These are phyloP conservation scores for Pocillopora verrucosa DNA, from an alignment of 64 coral and sea anemone species.

Conservation along the genomic window DNA sequence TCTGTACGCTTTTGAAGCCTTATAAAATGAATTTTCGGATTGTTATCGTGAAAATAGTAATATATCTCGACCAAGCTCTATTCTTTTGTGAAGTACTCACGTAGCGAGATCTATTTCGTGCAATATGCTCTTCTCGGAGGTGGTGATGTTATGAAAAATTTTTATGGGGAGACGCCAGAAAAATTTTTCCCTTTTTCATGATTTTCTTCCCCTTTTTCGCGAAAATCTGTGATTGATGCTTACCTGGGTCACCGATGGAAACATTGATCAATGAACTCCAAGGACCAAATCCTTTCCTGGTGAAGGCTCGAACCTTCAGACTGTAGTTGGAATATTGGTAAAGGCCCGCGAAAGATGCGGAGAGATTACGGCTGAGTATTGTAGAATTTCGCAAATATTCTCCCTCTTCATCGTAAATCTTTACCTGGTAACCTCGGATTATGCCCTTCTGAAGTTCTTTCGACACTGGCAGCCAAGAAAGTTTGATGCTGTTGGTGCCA, in stretches of 20 bases:
- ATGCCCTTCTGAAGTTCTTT: constrained; percentile 21
- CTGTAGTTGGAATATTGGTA: constrained; percentile 18
- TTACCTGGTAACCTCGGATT: not conserved
- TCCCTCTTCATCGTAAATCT: not conserved
- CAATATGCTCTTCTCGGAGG: too few species aligned
- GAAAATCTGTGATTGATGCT: not conserved
- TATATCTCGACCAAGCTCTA: too few species aligned
- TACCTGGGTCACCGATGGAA: constrained; percentile 33
- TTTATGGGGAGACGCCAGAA: too few species aligned
- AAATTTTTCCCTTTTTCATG: too few species aligned
- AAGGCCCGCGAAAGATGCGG: not conserved
- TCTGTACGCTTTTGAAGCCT: too few species aligned
- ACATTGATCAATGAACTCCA: not conserved
- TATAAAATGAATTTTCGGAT: too few species aligned
- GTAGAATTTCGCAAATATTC: not conserved
- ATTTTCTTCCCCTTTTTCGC: too few species aligned
- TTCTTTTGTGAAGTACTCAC: too few species aligned
- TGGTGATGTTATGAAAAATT: too few species aligned
- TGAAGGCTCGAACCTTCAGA: constrained; percentile 17
- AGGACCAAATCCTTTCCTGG: constrained; percentile 33
- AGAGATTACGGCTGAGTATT: not conserved
- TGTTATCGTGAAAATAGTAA: too few species aligned
- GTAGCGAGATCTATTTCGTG: too few species aligned
- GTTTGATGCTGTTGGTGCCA: constrained; percentile 1
- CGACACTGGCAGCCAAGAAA: constrained; percentile 39